A percentile compares a stretch with the other conserved stretches of the same genome.
These are phyloP conservation scores for Eretmodus cyanostictus DNA, from an alignment of 2,113 vertebrate genomes.

Conservation along the genomic window DNA sequence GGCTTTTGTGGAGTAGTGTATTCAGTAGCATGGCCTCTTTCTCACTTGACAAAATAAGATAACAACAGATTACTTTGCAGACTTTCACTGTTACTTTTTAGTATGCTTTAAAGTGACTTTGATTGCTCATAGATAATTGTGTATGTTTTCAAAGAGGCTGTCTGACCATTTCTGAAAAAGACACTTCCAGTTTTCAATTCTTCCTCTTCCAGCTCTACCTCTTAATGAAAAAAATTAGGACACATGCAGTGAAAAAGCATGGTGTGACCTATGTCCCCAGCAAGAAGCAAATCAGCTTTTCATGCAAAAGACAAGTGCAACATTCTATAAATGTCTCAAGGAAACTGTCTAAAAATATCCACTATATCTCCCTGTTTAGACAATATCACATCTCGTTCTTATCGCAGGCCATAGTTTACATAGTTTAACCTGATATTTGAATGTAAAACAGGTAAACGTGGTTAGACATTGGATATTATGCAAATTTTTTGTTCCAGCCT, in stretches of 20 bases:
- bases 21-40: neutral
- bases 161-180: neutral
- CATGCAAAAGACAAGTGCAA: neutral
- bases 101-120: neutral
- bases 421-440: neutral
- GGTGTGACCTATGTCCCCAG: neutral
- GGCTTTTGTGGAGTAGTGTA: neutral
- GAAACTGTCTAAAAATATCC: neutral
- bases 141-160: neutral
- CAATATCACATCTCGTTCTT: neutral
- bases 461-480: neutral
- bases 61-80: neutral
- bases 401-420: neutral
- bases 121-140: neutral
- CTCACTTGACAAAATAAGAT: constrained; percentile 12
- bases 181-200: neutral
- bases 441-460: neutral
- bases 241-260: neutral
- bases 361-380: neutral
- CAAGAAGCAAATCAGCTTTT: neutral
- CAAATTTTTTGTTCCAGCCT: neutral
- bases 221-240: neutral
- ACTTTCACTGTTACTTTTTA: neutral
- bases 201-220: neutral
- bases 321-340: neutral